These are phyloP conservation scores for Trissolcus basalis DNA, from an alignment of 1,140 invertebrate genomes.

Conservation along the genomic window DNA sequence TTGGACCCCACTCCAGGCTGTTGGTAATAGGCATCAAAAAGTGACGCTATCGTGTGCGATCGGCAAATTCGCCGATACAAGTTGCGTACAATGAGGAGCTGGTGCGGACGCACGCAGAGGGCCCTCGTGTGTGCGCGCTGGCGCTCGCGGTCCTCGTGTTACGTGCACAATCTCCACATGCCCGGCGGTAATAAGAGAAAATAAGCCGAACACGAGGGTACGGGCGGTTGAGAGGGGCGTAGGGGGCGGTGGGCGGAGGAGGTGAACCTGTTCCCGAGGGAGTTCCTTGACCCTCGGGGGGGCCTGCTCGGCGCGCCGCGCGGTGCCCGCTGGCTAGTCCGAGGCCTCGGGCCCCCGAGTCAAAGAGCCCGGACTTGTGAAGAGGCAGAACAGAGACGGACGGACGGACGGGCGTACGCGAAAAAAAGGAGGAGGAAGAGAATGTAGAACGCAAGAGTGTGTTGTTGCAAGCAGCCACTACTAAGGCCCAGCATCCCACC, in stretches of 20 bases:
- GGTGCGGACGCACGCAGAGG: conserved; percentile 21
- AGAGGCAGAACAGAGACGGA: conserved; percentile 41
- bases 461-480: conserved; percentile 53
- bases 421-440: conserved; percentile 22
- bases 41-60: conserved; percentile 34
- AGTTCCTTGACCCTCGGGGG: conserved; percentile 75
- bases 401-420: conserved; percentile 17
- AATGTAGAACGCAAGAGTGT: conserved; percentile 23
- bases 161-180: conserved; percentile 62
- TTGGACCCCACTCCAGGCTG: not conserved
- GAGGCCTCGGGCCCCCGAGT: conserved; percentile 52
- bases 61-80: conserved; percentile 32
- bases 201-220: conserved; percentile 70
- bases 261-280: conserved; percentile 77
- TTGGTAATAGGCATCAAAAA: conserved; percentile 35
- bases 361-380: conserved; percentile 12
- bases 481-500: conserved; percentile 64
- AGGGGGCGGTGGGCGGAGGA: conserved; percentile 68
- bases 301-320: conserved; percentile 63
- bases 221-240: conserved; percentile 60
- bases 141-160: conserved; percentile 39
- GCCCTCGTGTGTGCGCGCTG: conserved; percentile 4
- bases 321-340: conserved; percentile 68
- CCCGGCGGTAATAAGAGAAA: conserved; percentile 71
- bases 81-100: conserved; percentile 28